These are phyloP conservation scores for Mylabris sibirica DNA, from an alignment of 2,888 invertebrate species.

Conservation along the genomic window DNA sequence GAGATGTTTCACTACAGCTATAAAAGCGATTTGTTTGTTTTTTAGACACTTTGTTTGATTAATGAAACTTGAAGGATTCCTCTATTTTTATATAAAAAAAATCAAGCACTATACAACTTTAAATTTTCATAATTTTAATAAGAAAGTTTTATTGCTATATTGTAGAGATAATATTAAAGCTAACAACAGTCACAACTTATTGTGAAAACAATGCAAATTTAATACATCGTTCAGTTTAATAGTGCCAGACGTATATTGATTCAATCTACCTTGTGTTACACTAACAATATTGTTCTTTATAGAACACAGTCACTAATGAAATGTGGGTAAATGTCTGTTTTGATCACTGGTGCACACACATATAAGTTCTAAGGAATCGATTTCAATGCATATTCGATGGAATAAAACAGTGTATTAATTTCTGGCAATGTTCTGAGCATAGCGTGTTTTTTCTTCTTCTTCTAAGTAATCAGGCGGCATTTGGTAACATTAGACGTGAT, in stretches of 20 bases:
- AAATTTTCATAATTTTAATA: background rate
- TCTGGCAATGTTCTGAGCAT: too few species aligned
- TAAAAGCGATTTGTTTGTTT: slow-evolving; percentile 26
- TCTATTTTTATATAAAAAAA: background rate
- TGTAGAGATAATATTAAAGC: background rate
- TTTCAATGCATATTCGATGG: background rate
- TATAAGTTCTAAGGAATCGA: background rate
- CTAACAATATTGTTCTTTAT: slow-evolving; percentile 14
- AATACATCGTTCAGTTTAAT: slow-evolving; percentile 26
- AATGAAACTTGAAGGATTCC: background rate
- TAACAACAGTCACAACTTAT: slow-evolving; percentile 3
- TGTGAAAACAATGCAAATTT: slow-evolving; percentile 29
- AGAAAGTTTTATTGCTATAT: slow-evolving; percentile 17
- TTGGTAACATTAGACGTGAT: background rate
- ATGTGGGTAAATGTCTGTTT: slow-evolving; percentile 13
- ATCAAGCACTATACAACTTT: background rate
- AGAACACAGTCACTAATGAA: slow-evolving; percentile 13
- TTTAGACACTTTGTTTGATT: slow-evolving; percentile 22
- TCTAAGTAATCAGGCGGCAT: background rate
- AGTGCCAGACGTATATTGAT: slow-evolving; percentile 22
- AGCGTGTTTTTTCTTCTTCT: background rate
- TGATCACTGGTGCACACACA: background rate
- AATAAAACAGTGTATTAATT: background rate
- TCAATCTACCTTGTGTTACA: slow-evolving; percentile 11
- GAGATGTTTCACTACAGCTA: slow-evolving; percentile 10